These are phyloP conservation scores for Sylvilagus bachmani DNA, from an alignment of 2,113 vertebrate genomes.

Conservation along the genomic window DNA sequence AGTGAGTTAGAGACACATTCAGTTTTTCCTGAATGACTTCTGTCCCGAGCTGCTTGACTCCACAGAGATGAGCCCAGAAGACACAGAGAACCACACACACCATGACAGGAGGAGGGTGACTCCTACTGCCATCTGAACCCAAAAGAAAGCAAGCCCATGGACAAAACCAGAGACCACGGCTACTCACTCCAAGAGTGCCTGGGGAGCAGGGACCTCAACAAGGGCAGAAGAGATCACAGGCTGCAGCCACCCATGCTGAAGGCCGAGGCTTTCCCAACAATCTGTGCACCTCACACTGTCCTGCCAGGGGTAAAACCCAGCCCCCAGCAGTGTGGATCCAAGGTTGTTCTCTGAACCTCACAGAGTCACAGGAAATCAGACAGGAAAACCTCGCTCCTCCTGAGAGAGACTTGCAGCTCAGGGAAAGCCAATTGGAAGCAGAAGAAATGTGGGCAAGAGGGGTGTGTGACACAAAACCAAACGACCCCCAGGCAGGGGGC, in stretches of 20 bases:
- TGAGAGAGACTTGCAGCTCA: background rate
- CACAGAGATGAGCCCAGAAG: too few species aligned
- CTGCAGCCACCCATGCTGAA: too few species aligned
- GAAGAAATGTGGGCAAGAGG: background rate
- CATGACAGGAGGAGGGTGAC: background rate
- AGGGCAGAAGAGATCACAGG: too few species aligned
- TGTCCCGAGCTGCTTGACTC: too few species aligned
- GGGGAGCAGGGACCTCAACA: too few species aligned
- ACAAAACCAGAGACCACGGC: background rate
- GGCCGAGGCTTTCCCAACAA: too few species aligned
- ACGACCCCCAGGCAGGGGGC: too few species aligned
- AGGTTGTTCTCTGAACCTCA: constrained; percentile 5
- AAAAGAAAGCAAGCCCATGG: constrained; percentile 17
- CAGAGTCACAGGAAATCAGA: background rate
- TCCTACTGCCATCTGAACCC: background rate
- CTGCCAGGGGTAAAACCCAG: background rate
- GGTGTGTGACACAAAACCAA: too few species aligned
- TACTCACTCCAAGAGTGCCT: background rate
- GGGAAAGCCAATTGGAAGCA: background rate
- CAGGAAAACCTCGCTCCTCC: background rate
- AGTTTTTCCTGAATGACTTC: too few species aligned
- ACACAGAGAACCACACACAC: too few species aligned
- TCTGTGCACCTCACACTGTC: too few species aligned
- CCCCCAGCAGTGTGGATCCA: background rate
- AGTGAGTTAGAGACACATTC: too few species aligned